phyloP scores from a whole-genome alignment of 2,888 invertebrate species.

The Melinaea marsaeus region DNA sequence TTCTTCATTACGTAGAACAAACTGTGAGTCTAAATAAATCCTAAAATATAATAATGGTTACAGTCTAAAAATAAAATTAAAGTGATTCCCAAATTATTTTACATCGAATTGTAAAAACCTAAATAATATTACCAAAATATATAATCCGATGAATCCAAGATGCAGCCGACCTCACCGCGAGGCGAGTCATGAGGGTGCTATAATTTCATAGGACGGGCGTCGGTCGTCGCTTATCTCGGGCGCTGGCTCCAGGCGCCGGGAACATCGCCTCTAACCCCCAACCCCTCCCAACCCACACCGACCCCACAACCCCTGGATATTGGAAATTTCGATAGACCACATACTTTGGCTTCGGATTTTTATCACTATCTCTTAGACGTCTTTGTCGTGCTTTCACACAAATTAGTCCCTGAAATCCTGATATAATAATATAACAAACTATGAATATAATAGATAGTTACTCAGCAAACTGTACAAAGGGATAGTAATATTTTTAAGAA shows the following conservation, averaged over 20 bases:
- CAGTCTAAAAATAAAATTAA: too few species aligned
- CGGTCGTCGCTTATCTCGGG: constrained; percentile 71
- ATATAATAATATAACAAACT: too few species aligned
- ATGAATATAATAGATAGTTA: too few species aligned
- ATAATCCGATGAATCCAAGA: constrained; percentile 4
- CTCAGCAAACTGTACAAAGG: too few species aligned
- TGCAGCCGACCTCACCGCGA: constrained; percentile 22
- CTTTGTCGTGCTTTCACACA: constrained; percentile 1
- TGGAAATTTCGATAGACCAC: constrained; percentile 36
- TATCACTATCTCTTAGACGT: constrained; percentile 20
- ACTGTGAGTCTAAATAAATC: too few species aligned
- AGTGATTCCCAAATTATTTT: too few species aligned
- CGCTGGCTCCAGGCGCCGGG: constrained; percentile 70
- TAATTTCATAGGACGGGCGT: constrained; percentile 75
- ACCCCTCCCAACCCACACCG: constrained; percentile 23
- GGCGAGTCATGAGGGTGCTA: constrained; percentile 58
- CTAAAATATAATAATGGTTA: too few species aligned
- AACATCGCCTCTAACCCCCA: constrained; percentile 54
- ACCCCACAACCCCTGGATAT: constrained; percentile 27
- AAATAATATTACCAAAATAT: neutral
- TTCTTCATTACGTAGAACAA: too few species aligned
- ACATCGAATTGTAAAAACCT: neutral
- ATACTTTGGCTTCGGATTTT: constrained; percentile 33
- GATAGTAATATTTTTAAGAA: too few species aligned
- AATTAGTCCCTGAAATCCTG: neutral